Conservation (phyloP, 2,797 vertebrate genomes). For the Hirundo rustica region DNA sequence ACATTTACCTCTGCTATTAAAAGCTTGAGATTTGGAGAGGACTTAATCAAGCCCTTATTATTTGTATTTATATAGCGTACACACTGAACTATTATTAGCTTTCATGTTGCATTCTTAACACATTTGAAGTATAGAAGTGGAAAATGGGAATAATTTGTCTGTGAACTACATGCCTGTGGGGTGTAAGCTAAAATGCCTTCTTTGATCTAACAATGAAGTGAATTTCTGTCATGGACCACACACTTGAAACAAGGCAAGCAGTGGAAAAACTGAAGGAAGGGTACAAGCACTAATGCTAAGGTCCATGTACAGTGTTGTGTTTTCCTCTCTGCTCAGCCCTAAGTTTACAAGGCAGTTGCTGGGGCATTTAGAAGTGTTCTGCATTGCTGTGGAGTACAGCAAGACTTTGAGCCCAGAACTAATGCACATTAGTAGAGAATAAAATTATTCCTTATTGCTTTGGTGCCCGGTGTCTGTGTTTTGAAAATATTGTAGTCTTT, state of each 20-base stretch:
- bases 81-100: conserved; percentile 41
- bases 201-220: conserved; percentile 56
- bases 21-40: background rate
- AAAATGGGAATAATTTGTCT: conserved; percentile 62
- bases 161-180: conserved; percentile 45
- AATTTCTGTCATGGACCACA: conserved; percentile 55
- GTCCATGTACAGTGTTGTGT: background rate
- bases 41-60: background rate
- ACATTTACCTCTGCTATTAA: conserved; percentile 32
- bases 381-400: background rate
- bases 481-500: background rate
- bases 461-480: background rate
- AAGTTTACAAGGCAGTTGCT: background rate
- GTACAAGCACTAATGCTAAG: background rate
- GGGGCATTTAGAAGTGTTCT: background rate
- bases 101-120: conserved; percentile 24
- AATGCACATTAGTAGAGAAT: background rate
- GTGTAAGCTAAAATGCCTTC: conserved; percentile 41
- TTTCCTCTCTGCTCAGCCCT: background rate
- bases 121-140: conserved; percentile 32
- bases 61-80: conserved; percentile 21
- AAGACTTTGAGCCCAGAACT: background rate
- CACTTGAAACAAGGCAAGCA: conserved; percentile 25
- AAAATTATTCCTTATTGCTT: background rate
- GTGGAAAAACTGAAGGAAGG: background rate